phyloP scores from a whole-genome alignment of 2,797 vertebrate species.

The Chromobotia macracanthus region DNA sequence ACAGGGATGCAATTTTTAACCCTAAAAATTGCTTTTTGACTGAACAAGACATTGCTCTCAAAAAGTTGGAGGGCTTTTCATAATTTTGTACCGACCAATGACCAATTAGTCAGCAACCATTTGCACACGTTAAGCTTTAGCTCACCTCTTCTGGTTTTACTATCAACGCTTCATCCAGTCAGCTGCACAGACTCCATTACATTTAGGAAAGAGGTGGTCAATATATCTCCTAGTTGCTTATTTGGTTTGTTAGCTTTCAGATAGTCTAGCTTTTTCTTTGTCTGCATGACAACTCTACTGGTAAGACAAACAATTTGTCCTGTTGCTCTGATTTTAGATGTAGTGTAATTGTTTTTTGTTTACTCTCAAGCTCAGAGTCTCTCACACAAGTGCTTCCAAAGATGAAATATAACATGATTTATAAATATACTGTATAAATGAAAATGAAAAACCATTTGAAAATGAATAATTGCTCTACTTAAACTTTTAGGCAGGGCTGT shows the following conservation, averaged over 20 bases:
- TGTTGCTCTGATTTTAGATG: slow-evolving; percentile 2
- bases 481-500: background rate
- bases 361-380: background rate
- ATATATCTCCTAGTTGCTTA: background rate
- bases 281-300: slow-evolving; percentile 8
- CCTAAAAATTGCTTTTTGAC: slow-evolving; percentile 53
- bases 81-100: slow-evolving; percentile 71
- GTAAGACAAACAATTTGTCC: background rate
- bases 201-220: slow-evolving; percentile 63
- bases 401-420: background rate
- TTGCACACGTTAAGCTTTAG: slow-evolving; percentile 31
- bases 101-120: slow-evolving; percentile 35
- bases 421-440: background rate
- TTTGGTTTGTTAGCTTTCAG: slow-evolving; percentile 24
- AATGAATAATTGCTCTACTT: background rate
- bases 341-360: slow-evolving; percentile 12
- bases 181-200: slow-evolving; percentile 50
- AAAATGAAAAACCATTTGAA: background rate
- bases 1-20: slow-evolving; percentile 56
- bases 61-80: slow-evolving; percentile 65
- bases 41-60: slow-evolving; percentile 43
- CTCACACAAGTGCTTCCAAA: background rate
- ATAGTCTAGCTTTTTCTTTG: background rate
- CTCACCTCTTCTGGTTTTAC: slow-evolving; percentile 34
- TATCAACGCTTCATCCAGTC: slow-evolving; percentile 7